These are phyloP conservation scores for Triplophysa tibetana DNA, from an alignment of 2,113 vertebrate genomes.

Conservation along the genomic window DNA sequence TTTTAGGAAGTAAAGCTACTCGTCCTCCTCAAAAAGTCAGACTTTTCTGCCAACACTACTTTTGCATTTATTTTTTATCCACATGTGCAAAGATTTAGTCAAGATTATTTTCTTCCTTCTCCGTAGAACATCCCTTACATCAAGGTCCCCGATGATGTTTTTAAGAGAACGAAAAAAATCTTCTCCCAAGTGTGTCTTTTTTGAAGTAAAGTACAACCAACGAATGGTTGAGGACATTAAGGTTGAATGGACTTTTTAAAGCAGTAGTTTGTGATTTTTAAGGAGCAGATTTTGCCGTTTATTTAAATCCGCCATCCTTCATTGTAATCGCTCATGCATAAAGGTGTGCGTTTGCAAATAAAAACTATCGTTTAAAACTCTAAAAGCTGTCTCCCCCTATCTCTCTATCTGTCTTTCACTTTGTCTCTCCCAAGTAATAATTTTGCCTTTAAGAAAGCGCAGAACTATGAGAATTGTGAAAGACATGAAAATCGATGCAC, in stretches of 20 bases:
- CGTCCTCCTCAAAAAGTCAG: slow-evolving; percentile 9
- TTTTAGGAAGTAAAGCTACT: not conserved
- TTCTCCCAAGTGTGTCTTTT: slow-evolving; percentile 12
- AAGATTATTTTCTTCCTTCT: slow-evolving; percentile 7
- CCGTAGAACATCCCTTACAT: slow-evolving; percentile 13
- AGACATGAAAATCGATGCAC: slow-evolving; percentile 10
- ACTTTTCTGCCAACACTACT: not conserved
- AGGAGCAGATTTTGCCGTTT: not conserved
- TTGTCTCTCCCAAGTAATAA: slow-evolving; percentile 1
- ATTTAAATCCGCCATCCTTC: not conserved
- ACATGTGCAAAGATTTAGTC: not conserved
- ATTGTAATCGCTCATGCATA: not conserved
- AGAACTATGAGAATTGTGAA: slow-evolving; percentile 17
- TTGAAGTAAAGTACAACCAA: slow-evolving; percentile 27
- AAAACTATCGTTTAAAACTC: not conserved
- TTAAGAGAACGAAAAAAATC: not conserved
- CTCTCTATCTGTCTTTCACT: not conserved
- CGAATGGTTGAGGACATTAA: not conserved
- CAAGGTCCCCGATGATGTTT: slow-evolving; percentile 1
- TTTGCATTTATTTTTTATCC: not conserved
- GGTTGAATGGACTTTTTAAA: too few relatives aligned
- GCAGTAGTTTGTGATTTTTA: too few relatives aligned
- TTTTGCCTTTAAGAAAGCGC: slow-evolving; percentile 15
- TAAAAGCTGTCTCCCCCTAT: not conserved
- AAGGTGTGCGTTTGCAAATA: not conserved